Conservation (phyloP, 2,113 vertebrate genomes). For the Machaerirhynchus nigripectus region DNA sequence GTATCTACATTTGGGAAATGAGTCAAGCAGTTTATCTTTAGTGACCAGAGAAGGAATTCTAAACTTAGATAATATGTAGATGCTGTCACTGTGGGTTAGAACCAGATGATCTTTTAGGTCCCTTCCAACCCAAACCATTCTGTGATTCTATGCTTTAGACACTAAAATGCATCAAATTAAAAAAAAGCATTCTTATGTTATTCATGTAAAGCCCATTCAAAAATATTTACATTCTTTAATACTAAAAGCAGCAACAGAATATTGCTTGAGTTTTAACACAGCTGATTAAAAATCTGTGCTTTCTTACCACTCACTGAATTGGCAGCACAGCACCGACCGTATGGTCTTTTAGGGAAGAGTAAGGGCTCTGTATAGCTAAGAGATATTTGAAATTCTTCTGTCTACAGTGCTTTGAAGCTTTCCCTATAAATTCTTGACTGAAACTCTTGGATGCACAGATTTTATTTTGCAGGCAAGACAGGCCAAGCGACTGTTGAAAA, state of each 20-base stretch:
- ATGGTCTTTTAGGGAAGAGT: not conserved
- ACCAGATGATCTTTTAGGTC: not conserved
- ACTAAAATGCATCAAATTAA: not conserved
- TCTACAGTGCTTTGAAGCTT: not conserved
- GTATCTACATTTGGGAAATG: not conserved
- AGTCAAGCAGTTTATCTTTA: not conserved
- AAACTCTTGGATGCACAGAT: not conserved
- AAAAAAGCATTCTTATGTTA: not conserved
- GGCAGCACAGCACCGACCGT: not conserved
- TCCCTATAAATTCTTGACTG: not conserved
- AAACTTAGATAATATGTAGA: not conserved
- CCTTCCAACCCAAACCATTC: not conserved
- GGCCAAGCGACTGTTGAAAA: not conserved
- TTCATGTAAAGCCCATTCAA: not conserved
- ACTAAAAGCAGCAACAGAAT: not conserved
- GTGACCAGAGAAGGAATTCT: not conserved
- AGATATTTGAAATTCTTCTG: not conserved
- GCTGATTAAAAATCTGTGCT: slow-evolving; percentile 11
- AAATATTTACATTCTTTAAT: not conserved
- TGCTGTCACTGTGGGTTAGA: no score
- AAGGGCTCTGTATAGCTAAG: not conserved
- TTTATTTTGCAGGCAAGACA: not conserved
- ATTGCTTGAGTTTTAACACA: not conserved
- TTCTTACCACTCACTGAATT: not conserved
- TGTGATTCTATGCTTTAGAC: not conserved